Evolutionary conservation across 2,113 vertebrate species (phyloP), one percentile per base, ranked within the genome.

Genomic region (Calonectris borealis): DNA sequence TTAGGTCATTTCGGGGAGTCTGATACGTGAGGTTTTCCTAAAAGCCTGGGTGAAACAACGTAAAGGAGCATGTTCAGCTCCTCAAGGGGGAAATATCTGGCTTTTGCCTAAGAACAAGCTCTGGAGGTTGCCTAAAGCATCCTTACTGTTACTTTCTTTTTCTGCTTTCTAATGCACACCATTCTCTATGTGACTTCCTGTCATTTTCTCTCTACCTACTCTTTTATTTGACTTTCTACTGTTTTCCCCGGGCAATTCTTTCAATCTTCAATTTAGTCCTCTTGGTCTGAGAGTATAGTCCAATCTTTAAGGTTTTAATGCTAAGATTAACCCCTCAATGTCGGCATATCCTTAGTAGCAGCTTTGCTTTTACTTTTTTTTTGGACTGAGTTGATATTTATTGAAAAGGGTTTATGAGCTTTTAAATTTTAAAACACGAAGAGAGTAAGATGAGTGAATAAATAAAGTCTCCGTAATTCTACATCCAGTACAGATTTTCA

Each of bases 91-190:
- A 65, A 48, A 26, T 73, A 76, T 27, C 38, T 62, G 48, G 2
- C 34, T 71, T 62, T 51, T 92, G 73, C 32, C 1, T 64, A 42
- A 84, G 42, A 71, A 46, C 52, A 36, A 38, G 73, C 58, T 86
- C 68, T 19, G 66, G 77, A 88, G 72, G 20, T 71, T 76, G 93
- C 91, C 87, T 83, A 13, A 54, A 88, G 94, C 86, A 13, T 42
- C 62, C 76, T 64, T 36, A 10, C 21, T 58, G 4, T 61, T 54
- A 5, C 65, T 75, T 81, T 32, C 21, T 61, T 91, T 76, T 52
- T 49, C 65, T 71, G 32, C n/a, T 82, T 80, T 48, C 42, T 66
- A n/a, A 52, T 44, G 82, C 66, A 31, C 40, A 16, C 27, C 22
- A 3, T 79, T 86, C 34, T 61, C 42, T 69, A 0, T 36, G 36